Base-by-base conservation (phyloP, 1,140 invertebrate species). In the Amphibalanus amphitrite region DNA sequence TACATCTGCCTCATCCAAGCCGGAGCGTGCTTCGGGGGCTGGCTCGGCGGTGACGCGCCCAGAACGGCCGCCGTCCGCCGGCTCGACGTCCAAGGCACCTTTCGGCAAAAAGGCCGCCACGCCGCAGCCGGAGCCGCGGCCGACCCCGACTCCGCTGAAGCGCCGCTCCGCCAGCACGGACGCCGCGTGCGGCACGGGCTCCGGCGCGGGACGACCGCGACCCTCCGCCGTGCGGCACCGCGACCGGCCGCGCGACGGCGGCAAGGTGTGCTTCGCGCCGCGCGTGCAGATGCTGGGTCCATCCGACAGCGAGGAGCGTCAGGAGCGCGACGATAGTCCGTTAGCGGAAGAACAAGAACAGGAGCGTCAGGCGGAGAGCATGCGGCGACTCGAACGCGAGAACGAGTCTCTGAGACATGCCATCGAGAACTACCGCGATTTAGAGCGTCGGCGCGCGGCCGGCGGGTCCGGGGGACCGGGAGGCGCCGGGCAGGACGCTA, bases 321-420 rank as follows among this genome's bases (percentile, higher is more conserved):
- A 8, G 47, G 47, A 59, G 47, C 65, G 65, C 65, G 65, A 28
- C 28, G 65, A 67, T 23, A n/a, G 23, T 10, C 65, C n/a, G 65
- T 26, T 28, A 26, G 28, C 26, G 6, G 65, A 28, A 8, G 47
- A 59, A 20, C 23, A 67, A 26, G 65, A 67, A 10, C 10, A 10
- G 65, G n/a, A 0, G 23, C 65, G 28, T 0, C 65, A 67, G n/a
- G 65, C 65, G 26, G 65, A 67, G 65, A 67, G 65, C 65, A 67
- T 67, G 65, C 65, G 65, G 10, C 26, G 28, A 26, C 65, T 67
- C n/a, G 65, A 67, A 26, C 26, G 8, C 17, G 65, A 67, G 65
- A 67, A 67, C n/a, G 65, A 67, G 65, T 67, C 65, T n/a, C 65
- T 67, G 65, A n/a, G 65, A 8, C 65, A 28, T 25, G 65, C 65